Evolutionary conservation across 2,797 vertebrate species (phyloP), one percentile per base, ranked within the genome.

Genomic region (Arrhamphus sclerolepis): DNA sequence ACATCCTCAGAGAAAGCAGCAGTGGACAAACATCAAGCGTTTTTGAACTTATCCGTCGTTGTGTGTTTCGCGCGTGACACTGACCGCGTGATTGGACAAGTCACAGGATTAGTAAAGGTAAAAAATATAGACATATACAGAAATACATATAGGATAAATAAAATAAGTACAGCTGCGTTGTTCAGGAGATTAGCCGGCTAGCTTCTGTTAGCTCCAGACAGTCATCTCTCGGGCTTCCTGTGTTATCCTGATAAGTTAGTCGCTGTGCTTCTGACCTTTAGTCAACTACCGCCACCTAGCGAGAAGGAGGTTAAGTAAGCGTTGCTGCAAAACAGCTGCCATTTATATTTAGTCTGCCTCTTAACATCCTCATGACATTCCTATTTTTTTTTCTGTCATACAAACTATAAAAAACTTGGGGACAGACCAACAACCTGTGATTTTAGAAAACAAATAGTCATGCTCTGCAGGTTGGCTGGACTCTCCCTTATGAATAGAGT

Each of bases 111-210:
- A 41, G 14, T 38, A 46, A 18, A 14, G 19, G 19, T 40, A 52
- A 66, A 61, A 44, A 28, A 53, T 28, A 66, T n/a, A 20, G 26
- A 61, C 19, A 29, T 1, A 18, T 16, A 60, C 47, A 65, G 7
- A 13, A 22, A 62, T 22, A 42, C 1, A 21, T 20, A 62, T 41
- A 64, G 29, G 28, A 38, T 19, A 28, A 53, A 29, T 24, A 56
- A 76, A 55, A 80, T 41, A 75, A 72, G 4, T 53, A 52, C 62
- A 66, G 63, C 62, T 84, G 76, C 70, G 81, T 57, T 82, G 70
- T 70, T 42, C 67, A 58, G 64, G n/a, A 72, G 80, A 85, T 87
- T 89, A 88, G 80, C 83, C 82, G 72, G 82, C 52, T 87, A 82
- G 75, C 70, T 70, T 40, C 59, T 41, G 59, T 87, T 86, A 86